A percentile compares a stretch with the other conserved stretches of the same genome.
phyloP scores from a whole-genome alignment of 2,113 vertebrate genomes.

The Aptenodytes forsteri region DNA sequence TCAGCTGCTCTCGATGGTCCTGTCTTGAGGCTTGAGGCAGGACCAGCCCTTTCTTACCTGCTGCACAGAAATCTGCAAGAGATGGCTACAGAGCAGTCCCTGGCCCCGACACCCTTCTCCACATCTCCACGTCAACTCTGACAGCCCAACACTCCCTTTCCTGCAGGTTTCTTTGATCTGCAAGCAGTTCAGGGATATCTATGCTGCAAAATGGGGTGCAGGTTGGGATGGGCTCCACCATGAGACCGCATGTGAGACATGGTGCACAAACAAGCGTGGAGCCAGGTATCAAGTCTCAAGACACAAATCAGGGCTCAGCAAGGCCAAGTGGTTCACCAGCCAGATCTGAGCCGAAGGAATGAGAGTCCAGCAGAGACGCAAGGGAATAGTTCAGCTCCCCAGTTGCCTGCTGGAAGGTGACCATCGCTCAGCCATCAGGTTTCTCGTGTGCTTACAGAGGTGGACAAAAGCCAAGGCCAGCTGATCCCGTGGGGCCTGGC shows the following conservation, averaged over 20 bases:
- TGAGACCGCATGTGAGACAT: not conserved
- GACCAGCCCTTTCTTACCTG: not conserved
- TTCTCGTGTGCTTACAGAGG: not conserved
- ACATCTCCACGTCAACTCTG: fast-evolving
- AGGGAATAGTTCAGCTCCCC: not conserved
- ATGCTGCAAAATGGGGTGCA: not conserved
- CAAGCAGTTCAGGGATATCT: not conserved
- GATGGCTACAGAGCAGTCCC: not conserved
- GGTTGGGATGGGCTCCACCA: not conserved
- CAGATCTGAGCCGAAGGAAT: not conserved
- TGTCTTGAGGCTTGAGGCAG: not conserved
- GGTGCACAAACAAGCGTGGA: fast-evolving
- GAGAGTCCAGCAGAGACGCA: not conserved
- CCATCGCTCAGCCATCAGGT: not conserved
- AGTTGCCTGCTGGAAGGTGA: not conserved
- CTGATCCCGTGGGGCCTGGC: not conserved
- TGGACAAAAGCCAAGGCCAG: not conserved
- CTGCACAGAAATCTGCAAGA: not conserved
- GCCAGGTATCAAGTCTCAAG: not conserved
- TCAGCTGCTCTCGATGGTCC: too few relatives aligned
- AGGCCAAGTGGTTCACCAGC: not conserved
- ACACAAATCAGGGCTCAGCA: not conserved
- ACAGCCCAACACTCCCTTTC: not conserved
- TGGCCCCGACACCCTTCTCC: not conserved
- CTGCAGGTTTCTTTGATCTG: not conserved